Evolutionary conservation across 2,797 vertebrate genomes (phyloP), one percentile per base, ranked within the genome.

Genomic region (Cacajao melanocephalus): DNA sequence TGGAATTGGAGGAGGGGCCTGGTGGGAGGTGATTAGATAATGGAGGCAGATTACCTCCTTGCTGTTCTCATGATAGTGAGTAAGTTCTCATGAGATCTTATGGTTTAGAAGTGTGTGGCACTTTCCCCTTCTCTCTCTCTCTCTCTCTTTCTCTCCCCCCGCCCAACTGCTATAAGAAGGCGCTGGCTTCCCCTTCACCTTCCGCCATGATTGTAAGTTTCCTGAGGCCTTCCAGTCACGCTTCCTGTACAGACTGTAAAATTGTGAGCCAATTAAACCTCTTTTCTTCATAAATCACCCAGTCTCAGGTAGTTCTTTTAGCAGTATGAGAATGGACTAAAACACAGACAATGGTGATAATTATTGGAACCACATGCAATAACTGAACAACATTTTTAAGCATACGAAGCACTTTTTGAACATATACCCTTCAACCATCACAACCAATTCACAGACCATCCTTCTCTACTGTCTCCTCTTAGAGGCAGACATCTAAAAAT

Each of bases 331-430:
- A 67, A n/a, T n/a, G 15, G 4, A 67, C 61, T 64, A 67, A n/a
- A 17, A 67, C 33, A 67, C 61, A 17, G 19, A 82, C 57, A 52
- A 76, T 2, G 5, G 30, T 44, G 28, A 30, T 48, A 61, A 50
- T 36, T 28, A 46, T 24, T n/a, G 17, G n/a, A 46, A 39, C 44
- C 36, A 39, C 0, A 0, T 22, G 30, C 22, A 73, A 7, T 44
- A n/a, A 50, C 0, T 13, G 26, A 72, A 57, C 1, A 14, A 41
- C 44, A 89, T 72, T 78, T 88, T 30, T 86, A 5, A 64, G 14
- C 2, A 1, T 11, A 4, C 0, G 7, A 33, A 50, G n/a, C 26
- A 24, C 0, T 30, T 15, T 1, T 10, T 10, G 44, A 52, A 36
- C 52, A 39, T 50, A 58, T 64, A 64, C 76, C 28, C 46, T 95